phyloP scores from a whole-genome alignment of 2,888 invertebrate genomes.

The Phengaris alcon region DNA sequence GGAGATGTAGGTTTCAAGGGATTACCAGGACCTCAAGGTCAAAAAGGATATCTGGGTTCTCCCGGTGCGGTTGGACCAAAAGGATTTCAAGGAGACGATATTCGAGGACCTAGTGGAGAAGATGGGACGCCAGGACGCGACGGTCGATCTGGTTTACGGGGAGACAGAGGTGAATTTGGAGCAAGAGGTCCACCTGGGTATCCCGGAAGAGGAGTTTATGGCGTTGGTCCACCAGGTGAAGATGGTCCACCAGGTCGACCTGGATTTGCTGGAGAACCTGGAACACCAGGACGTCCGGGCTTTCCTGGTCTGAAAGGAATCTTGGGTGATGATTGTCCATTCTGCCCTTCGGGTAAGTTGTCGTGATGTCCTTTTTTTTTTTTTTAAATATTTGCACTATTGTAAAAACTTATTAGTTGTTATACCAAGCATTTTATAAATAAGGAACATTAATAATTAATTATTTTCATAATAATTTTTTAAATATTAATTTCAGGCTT shows the following conservation, averaged over 20 bases:
- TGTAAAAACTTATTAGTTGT: background rate
- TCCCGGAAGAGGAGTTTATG: conserved; percentile 84
- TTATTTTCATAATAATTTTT: background rate
- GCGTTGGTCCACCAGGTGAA: conserved; percentile 86
- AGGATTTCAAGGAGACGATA: conserved; percentile 84
- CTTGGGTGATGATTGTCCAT: conserved; percentile 80
- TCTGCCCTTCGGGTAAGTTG: conserved; percentile 63
- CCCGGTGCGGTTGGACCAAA: conserved; percentile 82
- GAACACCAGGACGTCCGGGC: conserved; percentile 81
- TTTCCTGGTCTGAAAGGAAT: conserved; percentile 79
- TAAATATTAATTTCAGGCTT: conserved; percentile 46
- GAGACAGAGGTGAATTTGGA: conserved; percentile 86
- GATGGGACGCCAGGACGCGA: conserved; percentile 82
- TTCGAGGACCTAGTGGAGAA: conserved; percentile 84
- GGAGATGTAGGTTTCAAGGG: conserved; percentile 89
- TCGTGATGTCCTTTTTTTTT: background rate
- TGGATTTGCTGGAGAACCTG: conserved; percentile 81
- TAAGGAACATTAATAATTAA: no score
- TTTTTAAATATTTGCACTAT: conserved; percentile 22
- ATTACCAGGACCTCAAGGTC: conserved; percentile 81
- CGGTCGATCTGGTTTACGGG: conserved; percentile 82
- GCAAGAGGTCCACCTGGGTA: conserved; percentile 84
- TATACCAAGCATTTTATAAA: no score
- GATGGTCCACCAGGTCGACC: conserved; percentile 84
- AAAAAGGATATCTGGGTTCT: conserved; percentile 77